Percentiles rank a stretch among this genome's conserved stretches.
Conservation (phyloP, 37 sponge, comb jelly and placozoan species). For the Dysidea cf. avara region DNA sequence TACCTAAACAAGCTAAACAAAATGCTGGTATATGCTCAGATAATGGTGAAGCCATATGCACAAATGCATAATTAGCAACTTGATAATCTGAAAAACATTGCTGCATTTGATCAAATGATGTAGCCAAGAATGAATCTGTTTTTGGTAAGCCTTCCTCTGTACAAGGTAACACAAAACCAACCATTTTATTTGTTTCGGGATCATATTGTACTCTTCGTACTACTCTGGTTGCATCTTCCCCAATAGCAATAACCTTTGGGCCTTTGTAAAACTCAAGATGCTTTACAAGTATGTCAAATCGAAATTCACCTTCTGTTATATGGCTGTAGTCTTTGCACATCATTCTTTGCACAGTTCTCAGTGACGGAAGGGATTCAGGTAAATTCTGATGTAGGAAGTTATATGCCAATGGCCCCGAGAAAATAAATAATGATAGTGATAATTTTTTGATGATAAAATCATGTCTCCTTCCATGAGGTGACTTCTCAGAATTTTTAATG, state of each 20-base stretch:
- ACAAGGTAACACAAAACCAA: conserved; percentile 30
- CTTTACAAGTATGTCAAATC: conserved; percentile 16
- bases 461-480: conserved; percentile 16
- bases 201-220: conserved; percentile 21
- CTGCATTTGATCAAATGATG: conserved; percentile 22
- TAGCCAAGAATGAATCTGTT: neutral
- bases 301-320: conserved; percentile 20
- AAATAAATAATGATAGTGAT: conserved; percentile 18
- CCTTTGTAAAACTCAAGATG: conserved; percentile 4
- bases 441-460: conserved; percentile 13
- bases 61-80: conserved; percentile 29
- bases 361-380: conserved; percentile 17
- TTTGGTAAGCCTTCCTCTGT: conserved; percentile 15
- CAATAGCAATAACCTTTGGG: conserved; percentile 3
- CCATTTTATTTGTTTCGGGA: conserved; percentile 3
- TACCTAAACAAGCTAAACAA: conserved; percentile 20
- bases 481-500: conserved; percentile 4
- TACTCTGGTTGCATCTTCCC: conserved; percentile 38
- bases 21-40: conserved; percentile 16
- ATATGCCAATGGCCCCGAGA: conserved; percentile 24
- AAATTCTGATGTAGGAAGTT: conserved; percentile 11
- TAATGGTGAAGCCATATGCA: conserved; percentile 34
- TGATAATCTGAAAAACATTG: neutral
- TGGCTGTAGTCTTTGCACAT: neutral
- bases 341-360: conserved; percentile 31